Evolutionary conservation across 2,797 vertebrate species (phyloP), one percentile per base, ranked within the genome.

Genomic region (Enteromius mattozi): DNA sequence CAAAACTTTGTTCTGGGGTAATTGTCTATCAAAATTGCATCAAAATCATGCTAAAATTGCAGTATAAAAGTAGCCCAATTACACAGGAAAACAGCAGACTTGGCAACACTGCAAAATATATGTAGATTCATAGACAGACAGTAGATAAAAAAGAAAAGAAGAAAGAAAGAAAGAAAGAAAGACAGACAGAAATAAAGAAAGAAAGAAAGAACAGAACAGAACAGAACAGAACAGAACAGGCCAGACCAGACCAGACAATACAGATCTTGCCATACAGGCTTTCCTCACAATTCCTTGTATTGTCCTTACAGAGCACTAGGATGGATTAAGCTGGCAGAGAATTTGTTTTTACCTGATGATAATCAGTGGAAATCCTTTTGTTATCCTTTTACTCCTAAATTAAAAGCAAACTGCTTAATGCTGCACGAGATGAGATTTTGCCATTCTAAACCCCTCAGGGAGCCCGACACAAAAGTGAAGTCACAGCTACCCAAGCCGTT

Each of bases 351-450:
- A 72, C 27, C 49, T 33, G 21, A 87, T 78, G 80, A 80, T 89
- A 88, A 90, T 87, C 87, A 87, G 85, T 79, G 86, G 79, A 90
- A 86, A 87, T 88, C 87, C 87, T 88, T 89, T 84, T 89, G 87
- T 88, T 87, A 89, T 89, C 87, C 83, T 59, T 86, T 88, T 86
- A 86, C 71, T 87, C 82, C 87, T 81, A 88, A 89, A 90, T 90
- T 87, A 90, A 89, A 90, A 89, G 83, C 83, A 87, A 89, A 90
- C 87, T 87, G 77, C 80, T 88, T 78, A 90, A 88, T 84, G 78
- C 78, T 61, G 49, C 56, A 77, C 54, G 16, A 86, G 78, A 82
- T 80, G 68, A 79, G 85, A 75, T 81, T 85, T 27, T 47, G 66
- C 77, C 76, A 78, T 77, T 87, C 78, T 66, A 86, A 81, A 75